Conservation (phyloP, 1,140 invertebrate genomes). For the Nylanderia fulva region DNA sequence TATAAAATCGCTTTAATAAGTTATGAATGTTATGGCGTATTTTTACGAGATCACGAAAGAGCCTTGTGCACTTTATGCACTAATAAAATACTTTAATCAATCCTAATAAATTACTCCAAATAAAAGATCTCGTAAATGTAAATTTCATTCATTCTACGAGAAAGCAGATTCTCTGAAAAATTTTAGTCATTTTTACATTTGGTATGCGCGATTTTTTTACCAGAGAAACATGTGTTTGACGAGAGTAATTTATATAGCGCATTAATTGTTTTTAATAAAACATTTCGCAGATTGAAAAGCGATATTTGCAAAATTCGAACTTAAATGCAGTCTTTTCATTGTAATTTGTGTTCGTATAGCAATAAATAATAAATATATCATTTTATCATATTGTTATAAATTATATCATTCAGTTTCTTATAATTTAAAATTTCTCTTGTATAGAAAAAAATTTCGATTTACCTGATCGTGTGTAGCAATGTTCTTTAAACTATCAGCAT, state of each 20-base stretch:
- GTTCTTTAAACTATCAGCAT: constrained; percentile 89
- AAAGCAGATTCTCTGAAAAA: background rate
- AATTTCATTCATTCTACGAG: background rate
- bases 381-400: no score
- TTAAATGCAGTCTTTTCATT: background rate
- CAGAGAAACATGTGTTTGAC: no score
- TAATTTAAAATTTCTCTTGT: background rate
- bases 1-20: constrained; percentile 57
- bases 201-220: background rate
- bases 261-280: background rate
- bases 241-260: background rate
- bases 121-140: background rate
- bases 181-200: background rate
- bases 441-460: constrained; percentile 53
- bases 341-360: no score
- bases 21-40: constrained; percentile 44
- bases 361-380: no score
- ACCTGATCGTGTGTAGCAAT: constrained; percentile 89
- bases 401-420: background rate
- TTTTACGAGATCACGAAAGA: constrained; percentile 63
- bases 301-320: background rate
- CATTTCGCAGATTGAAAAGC: background rate
- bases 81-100: background rate
- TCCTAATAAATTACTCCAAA: background rate
- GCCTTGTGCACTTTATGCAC: background rate